A percentile compares a stretch with the other conserved stretches of the same genome.
Conservation (phyloP, 2,888 invertebrate genomes). For the Cantharis rustica region DNA sequence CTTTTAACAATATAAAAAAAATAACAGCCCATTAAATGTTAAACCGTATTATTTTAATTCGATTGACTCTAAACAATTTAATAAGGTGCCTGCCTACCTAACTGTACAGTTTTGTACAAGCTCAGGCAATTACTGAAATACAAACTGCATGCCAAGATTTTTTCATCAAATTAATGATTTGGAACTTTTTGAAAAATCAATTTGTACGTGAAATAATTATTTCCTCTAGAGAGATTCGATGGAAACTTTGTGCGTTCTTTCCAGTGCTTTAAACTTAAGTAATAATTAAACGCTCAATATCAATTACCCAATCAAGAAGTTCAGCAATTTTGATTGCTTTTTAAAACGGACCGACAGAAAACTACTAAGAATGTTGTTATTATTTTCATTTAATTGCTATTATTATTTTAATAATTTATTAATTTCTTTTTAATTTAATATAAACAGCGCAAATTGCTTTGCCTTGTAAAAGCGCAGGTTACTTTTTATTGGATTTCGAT, state of each 20-base stretch:
- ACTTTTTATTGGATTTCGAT: neutral
- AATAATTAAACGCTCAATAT: too few species aligned
- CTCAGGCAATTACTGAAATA: neutral
- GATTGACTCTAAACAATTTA: neutral
- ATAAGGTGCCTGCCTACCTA: neutral
- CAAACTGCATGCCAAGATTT: neutral
- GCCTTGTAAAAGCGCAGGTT: neutral
- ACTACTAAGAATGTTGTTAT: neutral
- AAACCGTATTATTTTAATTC: neutral
- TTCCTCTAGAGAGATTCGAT: too few species aligned
- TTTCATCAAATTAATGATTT: neutral
- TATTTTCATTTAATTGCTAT: neutral
- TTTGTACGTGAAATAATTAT: neutral
- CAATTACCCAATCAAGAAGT: neutral
- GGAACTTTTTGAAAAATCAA: neutral
- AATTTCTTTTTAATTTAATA: neutral
- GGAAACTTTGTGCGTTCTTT: too few species aligned
- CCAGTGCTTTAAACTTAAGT: too few species aligned
- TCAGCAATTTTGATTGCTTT: neutral
- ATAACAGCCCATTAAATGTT: neutral
- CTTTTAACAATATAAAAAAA: conserved; percentile 40
- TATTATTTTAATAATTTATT: neutral
- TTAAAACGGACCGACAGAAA: neutral
- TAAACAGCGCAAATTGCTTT: neutral
- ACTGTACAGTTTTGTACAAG: neutral